Base-by-base conservation (phyloP, 2,888 invertebrate genomes). In the Ceratothoa steindachneri region DNA sequence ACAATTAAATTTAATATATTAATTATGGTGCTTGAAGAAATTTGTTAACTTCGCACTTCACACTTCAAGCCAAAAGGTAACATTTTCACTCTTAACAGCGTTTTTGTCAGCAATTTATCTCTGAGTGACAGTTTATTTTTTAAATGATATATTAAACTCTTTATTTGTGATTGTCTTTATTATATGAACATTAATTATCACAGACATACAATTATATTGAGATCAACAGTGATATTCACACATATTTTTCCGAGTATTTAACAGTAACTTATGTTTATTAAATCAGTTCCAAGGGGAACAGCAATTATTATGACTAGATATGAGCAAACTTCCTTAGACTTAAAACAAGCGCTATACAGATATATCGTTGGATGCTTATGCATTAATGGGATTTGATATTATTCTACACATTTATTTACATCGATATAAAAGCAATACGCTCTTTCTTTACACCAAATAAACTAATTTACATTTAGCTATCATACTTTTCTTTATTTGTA, bases 181-280 rank as follows among this genome's bases (percentile, higher is more conserved):
- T 74, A 71, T 71, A 74, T 66, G 67, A 74, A 74, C 51, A 71
- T 71, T n/a, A n/a, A n/a, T n/a, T 74, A 74, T 74, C 74, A 74
- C 74, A 74, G 74, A 74, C 74, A 74, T 74, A 71, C 71, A 71
- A 67, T 67, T 65, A 64, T 68, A 67, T 64, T 74, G 74, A 74
- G 74, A 74, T 74, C 74, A 71, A 53, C 70, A 73, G 5, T 41
- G 41, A 41, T 41, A 41, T 41, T 41, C 41, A 41, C 41, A 41
- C 41, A 41, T 19, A 55, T 55, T 55, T 55, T 55, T 22, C 15
- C 7, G 19, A 55, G 7, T 12, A 12, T 55, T 55, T 41, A 41
- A 15, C 41, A 41, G 41, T 15, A 9, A 41, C 5, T 41, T 41
- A 41, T 41, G 41, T 15, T 41, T 5, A 41, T 41, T 41, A 15